Evolutionary conservation across 2,797 vertebrate genomes (phyloP).

Genomic region (Tauraco hartlaubi): DNA sequence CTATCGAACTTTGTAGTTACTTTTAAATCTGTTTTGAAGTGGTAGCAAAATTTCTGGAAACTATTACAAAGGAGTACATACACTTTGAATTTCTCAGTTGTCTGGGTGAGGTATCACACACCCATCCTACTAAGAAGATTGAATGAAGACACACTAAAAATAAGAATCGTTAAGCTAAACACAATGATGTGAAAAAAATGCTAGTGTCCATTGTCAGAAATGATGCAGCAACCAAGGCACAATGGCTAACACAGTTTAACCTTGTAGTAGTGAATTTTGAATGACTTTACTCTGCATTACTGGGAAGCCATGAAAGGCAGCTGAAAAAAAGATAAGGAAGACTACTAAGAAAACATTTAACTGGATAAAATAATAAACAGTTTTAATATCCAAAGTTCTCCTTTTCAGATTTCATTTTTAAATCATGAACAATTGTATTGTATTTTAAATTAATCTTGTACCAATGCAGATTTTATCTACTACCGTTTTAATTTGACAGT

Average conservation of each 20-base stretch:
- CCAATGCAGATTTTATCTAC: constrained; percentile 20
- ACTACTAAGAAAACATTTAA: not conserved
- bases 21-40: not conserved
- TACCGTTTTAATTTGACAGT: constrained; percentile 33
- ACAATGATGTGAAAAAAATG: not conserved
- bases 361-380: not conserved
- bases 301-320: not conserved
- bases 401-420: not conserved
- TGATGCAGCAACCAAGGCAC: not conserved
- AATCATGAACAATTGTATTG: not conserved
- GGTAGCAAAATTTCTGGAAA: not conserved
- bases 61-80: not conserved
- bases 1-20: not conserved
- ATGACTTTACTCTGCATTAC: not conserved
- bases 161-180: not conserved
- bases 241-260: not conserved
- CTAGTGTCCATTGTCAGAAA: not conserved
- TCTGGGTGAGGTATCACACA: not conserved
- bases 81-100: not conserved
- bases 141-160: not conserved
- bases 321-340: not conserved
- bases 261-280: not conserved
- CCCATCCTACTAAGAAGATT: not conserved
- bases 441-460: not conserved
- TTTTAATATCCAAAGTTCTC: not conserved